Conservation (phyloP, 2,113 vertebrate genomes). For the Pelmatolapia mariae region DNA sequence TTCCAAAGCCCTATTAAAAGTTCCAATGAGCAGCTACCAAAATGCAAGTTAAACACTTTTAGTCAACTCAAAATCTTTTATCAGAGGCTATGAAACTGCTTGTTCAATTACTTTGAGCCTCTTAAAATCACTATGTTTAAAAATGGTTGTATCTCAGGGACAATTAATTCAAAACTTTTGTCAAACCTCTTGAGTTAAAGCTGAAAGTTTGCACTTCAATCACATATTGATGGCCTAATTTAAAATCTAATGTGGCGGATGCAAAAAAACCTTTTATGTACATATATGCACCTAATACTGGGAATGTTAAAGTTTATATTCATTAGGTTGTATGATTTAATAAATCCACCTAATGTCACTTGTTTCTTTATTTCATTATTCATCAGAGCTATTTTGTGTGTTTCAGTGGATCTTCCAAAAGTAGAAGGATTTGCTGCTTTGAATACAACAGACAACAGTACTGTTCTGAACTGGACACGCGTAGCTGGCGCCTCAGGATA, state of each 20-base stretch:
- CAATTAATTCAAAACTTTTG: background rate
- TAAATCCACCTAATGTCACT: background rate
- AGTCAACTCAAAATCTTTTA: background rate
- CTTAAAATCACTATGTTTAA: background rate
- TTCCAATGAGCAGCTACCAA: background rate
- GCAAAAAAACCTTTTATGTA: background rate
- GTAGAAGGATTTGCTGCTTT: conserved; percentile 67
- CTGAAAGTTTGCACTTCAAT: background rate
- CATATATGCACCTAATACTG: background rate
- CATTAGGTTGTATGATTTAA: background rate
- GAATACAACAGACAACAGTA: conserved; percentile 66
- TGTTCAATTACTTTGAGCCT: background rate
- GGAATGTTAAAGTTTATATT: background rate
- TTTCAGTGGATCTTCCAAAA: conserved; percentile 78
- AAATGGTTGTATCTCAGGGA: background rate
- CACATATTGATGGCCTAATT: background rate
- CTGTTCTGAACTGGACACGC: conserved; percentile 74
- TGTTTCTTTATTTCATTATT: background rate
- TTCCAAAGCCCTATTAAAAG: too few relatives aligned
- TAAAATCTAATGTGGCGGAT: background rate
- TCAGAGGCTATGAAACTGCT: background rate
- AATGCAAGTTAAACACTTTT: background rate
- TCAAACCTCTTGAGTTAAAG: background rate
- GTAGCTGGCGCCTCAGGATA: conserved; percentile 74
- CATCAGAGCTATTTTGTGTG: background rate